Percentiles rank a stretch among this genome's conserved stretches.
These are phyloP conservation scores for Dermatemys mawii DNA, from an alignment of 2,113 vertebrate genomes.

Conservation along the genomic window DNA sequence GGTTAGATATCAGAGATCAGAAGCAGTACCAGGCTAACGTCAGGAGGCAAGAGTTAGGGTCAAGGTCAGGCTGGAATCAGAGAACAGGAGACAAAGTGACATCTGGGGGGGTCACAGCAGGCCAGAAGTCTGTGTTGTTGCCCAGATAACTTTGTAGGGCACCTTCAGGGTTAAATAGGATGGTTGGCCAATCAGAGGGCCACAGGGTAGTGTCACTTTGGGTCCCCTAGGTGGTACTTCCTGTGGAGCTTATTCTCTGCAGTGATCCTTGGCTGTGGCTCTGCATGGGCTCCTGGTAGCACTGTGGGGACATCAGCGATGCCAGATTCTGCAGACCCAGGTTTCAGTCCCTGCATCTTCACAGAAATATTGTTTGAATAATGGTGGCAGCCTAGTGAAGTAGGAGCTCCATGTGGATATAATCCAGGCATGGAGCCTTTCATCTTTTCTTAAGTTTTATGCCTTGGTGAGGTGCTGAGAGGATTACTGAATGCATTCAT, in stretches of 20 bases:
- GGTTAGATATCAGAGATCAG: not conserved
- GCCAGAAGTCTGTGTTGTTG: not conserved
- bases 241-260: too few relatives aligned
- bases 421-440: not conserved
- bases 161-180: not conserved
- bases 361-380: not conserved
- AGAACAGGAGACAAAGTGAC: not conserved
- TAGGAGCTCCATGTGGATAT: not conserved
- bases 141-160: not conserved
- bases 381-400: not conserved
- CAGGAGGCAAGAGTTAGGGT: not conserved
- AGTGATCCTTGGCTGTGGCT: too few relatives aligned
- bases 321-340: too few relatives aligned
- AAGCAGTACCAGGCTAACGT: not conserved
- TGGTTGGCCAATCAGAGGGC: not conserved
- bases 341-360: too few relatives aligned
- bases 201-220: not conserved
- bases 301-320: too few relatives aligned
- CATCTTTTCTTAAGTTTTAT: not conserved
- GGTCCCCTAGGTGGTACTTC: too few relatives aligned
- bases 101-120: not conserved
- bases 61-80: not conserved
- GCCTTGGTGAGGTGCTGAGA: not conserved
- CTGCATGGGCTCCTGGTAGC: too few relatives aligned
- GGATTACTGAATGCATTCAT: not conserved